Conservation (phyloP, 2,113 vertebrate genomes). For the Gobiocypris rarus region DNA sequence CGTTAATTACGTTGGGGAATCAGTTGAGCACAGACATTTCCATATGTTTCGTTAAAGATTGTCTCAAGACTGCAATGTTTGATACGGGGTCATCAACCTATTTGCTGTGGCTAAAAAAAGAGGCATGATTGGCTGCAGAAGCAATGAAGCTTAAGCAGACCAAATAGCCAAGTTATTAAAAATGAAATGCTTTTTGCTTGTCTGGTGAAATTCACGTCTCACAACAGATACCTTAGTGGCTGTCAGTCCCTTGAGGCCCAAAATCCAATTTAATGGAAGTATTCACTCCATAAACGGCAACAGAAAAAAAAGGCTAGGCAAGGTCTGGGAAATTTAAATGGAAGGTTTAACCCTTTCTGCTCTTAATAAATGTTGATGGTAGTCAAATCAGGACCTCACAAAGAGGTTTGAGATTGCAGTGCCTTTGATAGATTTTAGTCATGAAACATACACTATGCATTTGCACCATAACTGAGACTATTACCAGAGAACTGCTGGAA, state of each 20-base stretch:
- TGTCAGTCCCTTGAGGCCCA: constrained; percentile 68
- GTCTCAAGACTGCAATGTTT: not conserved
- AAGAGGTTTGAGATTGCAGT: not conserved
- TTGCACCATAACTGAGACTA: not conserved
- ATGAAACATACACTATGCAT: not conserved
- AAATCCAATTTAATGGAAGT: constrained; percentile 78
- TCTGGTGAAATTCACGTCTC: constrained; percentile 64
- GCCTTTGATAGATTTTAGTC: not conserved
- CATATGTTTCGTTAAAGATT: constrained; percentile 1
- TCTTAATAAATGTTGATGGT: constrained; percentile 25
- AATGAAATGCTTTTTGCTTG: constrained; percentile 61
- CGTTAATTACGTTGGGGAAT: constrained; percentile 1
- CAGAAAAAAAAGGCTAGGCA: constrained; percentile 42
- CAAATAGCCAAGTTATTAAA: constrained; percentile 67
- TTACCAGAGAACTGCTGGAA: not conserved
- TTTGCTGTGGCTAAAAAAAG: constrained; percentile 68
- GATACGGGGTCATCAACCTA: constrained; percentile 65
- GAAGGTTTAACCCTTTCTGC: constrained; percentile 65
- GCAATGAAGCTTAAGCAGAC: constrained; percentile 66
- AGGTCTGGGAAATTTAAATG: constrained; percentile 65
- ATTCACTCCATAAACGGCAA: constrained; percentile 68
- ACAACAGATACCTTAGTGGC: constrained; percentile 61
- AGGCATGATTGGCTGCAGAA: constrained; percentile 64
- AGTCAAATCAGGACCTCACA: not conserved
- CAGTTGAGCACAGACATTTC: not conserved